phyloP scores from a whole-genome alignment of 1,140 invertebrate genomes.

The Apolygus lucorum region DNA sequence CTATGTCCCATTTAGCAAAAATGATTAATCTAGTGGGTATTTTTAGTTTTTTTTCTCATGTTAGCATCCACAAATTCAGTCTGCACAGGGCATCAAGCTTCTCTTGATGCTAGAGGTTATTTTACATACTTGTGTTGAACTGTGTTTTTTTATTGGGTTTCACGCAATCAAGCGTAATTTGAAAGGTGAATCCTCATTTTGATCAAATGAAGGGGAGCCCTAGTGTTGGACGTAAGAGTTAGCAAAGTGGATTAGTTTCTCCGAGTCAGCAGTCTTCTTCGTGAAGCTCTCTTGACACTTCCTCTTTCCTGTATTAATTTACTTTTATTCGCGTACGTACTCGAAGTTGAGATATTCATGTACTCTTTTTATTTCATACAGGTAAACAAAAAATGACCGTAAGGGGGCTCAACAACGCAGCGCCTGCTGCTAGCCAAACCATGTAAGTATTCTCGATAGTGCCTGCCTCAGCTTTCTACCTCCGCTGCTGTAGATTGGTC shows the following conservation, averaged over 20 bases:
- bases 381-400: conserved; percentile 2
- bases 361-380: background rate
- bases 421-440: background rate
- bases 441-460: conserved; percentile 14
- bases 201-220: too few species aligned
- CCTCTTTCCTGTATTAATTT: too few species aligned
- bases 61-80: too few species aligned
- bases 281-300: too few species aligned
- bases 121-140: background rate
- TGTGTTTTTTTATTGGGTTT: conserved; percentile 14
- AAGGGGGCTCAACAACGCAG: background rate
- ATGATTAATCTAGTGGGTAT: too few species aligned
- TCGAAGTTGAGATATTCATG: background rate
- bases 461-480: too few species aligned
- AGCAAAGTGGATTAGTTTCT: too few species aligned
- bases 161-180: background rate
- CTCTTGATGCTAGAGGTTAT: conserved; percentile 17
- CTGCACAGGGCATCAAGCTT: background rate
- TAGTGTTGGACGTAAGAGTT: background rate
- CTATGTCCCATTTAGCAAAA: too few species aligned
- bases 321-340: background rate
- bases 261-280: too few species aligned
- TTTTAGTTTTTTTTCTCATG: too few species aligned
- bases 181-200: background rate
- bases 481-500: too few species aligned